Evolutionary conservation across 2,888 invertebrate species (phyloP), one percentile per base, ranked within the genome.

Genomic region (Archips xylosteana): DNA sequence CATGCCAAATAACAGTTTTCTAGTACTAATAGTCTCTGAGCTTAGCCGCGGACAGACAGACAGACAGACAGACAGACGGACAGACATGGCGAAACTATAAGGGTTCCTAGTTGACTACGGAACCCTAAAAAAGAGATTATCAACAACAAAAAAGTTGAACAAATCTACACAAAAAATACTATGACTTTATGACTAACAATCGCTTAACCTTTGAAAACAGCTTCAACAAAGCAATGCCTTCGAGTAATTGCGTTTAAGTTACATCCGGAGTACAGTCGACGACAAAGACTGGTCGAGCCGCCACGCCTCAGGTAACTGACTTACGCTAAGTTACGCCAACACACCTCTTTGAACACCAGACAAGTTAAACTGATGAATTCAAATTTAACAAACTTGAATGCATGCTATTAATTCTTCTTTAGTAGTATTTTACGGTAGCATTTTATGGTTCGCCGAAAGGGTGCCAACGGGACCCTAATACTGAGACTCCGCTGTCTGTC

Each of bases 271-370:
- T 54, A 45, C 63, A 3, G 61, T 39, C 42, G 2, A 34, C 36
- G 36, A 47, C 47, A 64, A 49, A 64, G 70, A 15, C 64, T 36
- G 34, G 23, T 9, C 42, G 47, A 42, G 36, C 59, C 12, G 32
- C 45, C 6, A 23, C 70, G 64, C 64, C 15, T 34, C 70, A 59
- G 70, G 59, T 70, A 70, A 70, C 34, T 45, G 63, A 70, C 45
- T 64, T 64, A 36, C 15, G 47, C 13, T 59, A 23, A 70, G 70
- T 57, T 59, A 45, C 60, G 10, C 47, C 32, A 5, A 49, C 63
- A 63, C 63, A 68, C 36, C 59, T 64, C 36, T 64, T 47, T 59
- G 57, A 54, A 64, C 10, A 45, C 34, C 3, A 47, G 63, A 45
- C 32, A 8, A 32, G 63, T 32, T 63, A 8, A 63, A 57, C 32